phyloP scores from a whole-genome alignment of 2,797 vertebrate genomes.

The Cynodonichthys magdalenae region DNA sequence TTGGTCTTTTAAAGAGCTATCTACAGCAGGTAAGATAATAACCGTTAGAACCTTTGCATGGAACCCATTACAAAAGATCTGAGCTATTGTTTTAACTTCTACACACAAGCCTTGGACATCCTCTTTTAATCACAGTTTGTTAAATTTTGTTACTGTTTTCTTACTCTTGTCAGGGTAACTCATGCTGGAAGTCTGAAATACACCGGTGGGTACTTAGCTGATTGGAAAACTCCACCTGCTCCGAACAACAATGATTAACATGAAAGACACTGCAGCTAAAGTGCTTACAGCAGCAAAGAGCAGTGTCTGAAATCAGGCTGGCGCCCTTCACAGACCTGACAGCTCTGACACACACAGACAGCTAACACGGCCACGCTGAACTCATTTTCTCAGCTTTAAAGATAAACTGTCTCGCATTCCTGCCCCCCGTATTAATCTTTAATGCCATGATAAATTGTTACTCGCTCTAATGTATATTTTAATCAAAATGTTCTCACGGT shows the following conservation, averaged over 20 bases:
- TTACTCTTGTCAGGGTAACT: slow-evolving; percentile 21
- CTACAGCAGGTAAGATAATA: too few relatives aligned
- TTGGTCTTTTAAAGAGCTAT: too few relatives aligned
- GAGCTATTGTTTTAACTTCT: too few relatives aligned
- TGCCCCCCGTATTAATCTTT: too few relatives aligned
- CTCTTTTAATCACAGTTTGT: too few relatives aligned
- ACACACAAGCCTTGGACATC: too few relatives aligned
- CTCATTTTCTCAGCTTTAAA: slow-evolving; percentile 27
- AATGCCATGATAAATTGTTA: neutral
- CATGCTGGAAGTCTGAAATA: slow-evolving; percentile 20
- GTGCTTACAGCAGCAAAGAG: slow-evolving; percentile 63
- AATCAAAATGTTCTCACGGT: neutral
- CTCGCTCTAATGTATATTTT: neutral
- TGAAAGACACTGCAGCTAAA: slow-evolving; percentile 54
- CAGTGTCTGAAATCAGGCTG: slow-evolving; percentile 55
- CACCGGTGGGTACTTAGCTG: slow-evolving; percentile 23
- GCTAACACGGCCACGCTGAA: slow-evolving; percentile 14
- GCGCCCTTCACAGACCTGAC: slow-evolving; percentile 70
- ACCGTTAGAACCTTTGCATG: too few relatives aligned
- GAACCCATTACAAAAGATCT: too few relatives aligned
- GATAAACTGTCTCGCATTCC: slow-evolving; percentile 10
- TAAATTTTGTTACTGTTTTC: slow-evolving; percentile 3
- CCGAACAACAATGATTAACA: slow-evolving; percentile 58
- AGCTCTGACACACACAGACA: slow-evolving; percentile 46
- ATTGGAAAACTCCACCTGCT: slow-evolving; percentile 28